Conservation (phyloP, 2,888 invertebrate genomes). For the Ctena decussata region DNA sequence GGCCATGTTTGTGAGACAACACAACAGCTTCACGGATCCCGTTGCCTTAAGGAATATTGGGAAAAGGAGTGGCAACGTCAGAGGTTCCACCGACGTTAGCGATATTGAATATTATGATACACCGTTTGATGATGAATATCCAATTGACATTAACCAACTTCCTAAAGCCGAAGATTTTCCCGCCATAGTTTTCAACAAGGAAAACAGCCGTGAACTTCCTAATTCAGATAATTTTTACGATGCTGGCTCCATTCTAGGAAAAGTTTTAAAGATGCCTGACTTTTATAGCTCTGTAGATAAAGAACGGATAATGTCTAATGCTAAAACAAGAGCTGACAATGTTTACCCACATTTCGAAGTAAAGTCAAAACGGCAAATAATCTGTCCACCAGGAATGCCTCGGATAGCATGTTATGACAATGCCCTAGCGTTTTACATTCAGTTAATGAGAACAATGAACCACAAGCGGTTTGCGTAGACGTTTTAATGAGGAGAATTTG, state of each 20-base stretch:
- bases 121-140: neutral
- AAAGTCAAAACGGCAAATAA: slow-evolving; percentile 36
- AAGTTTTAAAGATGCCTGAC: neutral
- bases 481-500: too few species aligned
- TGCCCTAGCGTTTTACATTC: slow-evolving; percentile 55
- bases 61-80: slow-evolving; percentile 23
- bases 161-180: neutral
- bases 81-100: neutral
- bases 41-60: slow-evolving; percentile 55
- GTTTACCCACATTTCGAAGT: neutral
- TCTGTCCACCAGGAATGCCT: slow-evolving; percentile 49
- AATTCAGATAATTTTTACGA: neutral
- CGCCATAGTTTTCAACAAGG: neutral
- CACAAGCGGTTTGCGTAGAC: neutral
- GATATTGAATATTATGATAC: neutral
- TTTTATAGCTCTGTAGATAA: neutral
- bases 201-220: neutral
- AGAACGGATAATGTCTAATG: neutral
- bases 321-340: neutral
- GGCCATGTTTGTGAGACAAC: slow-evolving; percentile 53
- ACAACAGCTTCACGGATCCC: slow-evolving; percentile 53
- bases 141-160: neutral
- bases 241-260: neutral
- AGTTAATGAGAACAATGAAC: slow-evolving; percentile 38
- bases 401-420: slow-evolving; percentile 54